Evolutionary conservation across 2,888 invertebrate genomes (phyloP).

Genomic region (Brachyopa scutellaris): DNA sequence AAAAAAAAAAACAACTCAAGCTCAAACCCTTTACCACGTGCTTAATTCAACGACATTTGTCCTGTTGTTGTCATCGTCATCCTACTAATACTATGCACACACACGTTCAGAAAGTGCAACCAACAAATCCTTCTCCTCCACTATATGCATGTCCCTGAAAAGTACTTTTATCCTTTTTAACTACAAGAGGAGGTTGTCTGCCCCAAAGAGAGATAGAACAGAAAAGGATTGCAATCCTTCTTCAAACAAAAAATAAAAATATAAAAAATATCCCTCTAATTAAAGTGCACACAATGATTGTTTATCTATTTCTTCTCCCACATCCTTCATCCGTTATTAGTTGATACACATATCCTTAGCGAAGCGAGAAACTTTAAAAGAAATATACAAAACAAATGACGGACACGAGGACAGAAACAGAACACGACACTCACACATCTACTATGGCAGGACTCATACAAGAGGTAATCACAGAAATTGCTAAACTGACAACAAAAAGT

Average conservation of each 20-base stretch:
- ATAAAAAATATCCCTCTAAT: slow-evolving; percentile 51
- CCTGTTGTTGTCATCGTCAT: slow-evolving; percentile 12
- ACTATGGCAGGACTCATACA: slow-evolving; percentile 13
- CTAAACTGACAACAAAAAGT: slow-evolving; percentile 58
- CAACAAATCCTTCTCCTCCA: slow-evolving; percentile 30
- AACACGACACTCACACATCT: slow-evolving; percentile 6
- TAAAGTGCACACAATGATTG: slow-evolving; percentile 72
- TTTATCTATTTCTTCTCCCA: slow-evolving; percentile 51
- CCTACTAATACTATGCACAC: slow-evolving; percentile 43
- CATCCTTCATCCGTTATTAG: neutral
- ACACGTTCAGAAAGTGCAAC: slow-evolving; percentile 12
- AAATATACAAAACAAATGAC: slow-evolving; percentile 50
- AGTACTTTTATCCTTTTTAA: slow-evolving; percentile 46
- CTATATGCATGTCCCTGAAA: slow-evolving; percentile 58
- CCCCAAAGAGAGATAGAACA: too few species aligned
- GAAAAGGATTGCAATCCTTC: slow-evolving; percentile 53
- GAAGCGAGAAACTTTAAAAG: slow-evolving; percentile 16
- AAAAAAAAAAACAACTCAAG: slow-evolving; percentile 31
- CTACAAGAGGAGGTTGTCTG: too few species aligned
- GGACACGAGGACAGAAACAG: slow-evolving; percentile 37
- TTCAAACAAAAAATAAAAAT: slow-evolving; percentile 25
- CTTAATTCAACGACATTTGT: slow-evolving; percentile 44
- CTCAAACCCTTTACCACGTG: slow-evolving; percentile 64
- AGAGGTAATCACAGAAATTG: slow-evolving; percentile 55
- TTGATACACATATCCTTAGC: neutral